Base-by-base conservation (phyloP, 2,797 vertebrate species). In the Cryptoblepharus egeriae region DNA sequence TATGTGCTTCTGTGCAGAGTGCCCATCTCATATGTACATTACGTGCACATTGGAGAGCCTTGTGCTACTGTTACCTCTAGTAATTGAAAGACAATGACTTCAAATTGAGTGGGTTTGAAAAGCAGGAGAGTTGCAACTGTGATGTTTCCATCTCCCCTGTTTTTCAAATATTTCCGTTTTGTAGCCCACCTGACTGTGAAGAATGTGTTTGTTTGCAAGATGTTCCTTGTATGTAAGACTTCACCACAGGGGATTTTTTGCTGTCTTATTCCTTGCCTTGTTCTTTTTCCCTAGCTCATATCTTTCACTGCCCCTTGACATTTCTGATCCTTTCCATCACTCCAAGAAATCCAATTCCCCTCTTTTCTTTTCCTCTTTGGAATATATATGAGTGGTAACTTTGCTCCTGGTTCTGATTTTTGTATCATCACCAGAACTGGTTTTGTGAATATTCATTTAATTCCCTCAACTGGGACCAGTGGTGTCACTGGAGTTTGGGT, bases 71-170 rank as follows among this genome's bases (percentile, higher is more conserved):
- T 78, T 68, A 52, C 22, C 4, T 3, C 7, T 3, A 28, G 68
- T 10, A 45, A 67, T 49, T 28, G 16, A 35, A 75, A 65, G 32
- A 16, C 11, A 74, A 9, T 74, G 22, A 39, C 20, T 65, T 35
- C 55, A 69, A 28, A 58, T 16, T 30, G 16, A 20, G 13, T 35
- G 26, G 26, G 3, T 24, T 81, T 20, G n/a, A 67, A 42, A 45
- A 73, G 18, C 10, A 18, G 10, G 30, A 26, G 30, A 1, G 4
- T 15, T 18, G 28, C 3, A 26, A 64, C 20, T 0, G 0, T n/a
- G 0, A 58, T 6, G 67, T 57, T 73, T 80, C 45, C 16, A 85
- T 8, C 1, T 65, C 26, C 86, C 5, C 28, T 26, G 22, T 26
- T 83, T 52, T 39, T 57, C 63, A 26, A 74, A 78, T 20, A 64